Base-by-base conservation (phyloP, 2,888 invertebrate species). In the Cheilosia vernalis region DNA sequence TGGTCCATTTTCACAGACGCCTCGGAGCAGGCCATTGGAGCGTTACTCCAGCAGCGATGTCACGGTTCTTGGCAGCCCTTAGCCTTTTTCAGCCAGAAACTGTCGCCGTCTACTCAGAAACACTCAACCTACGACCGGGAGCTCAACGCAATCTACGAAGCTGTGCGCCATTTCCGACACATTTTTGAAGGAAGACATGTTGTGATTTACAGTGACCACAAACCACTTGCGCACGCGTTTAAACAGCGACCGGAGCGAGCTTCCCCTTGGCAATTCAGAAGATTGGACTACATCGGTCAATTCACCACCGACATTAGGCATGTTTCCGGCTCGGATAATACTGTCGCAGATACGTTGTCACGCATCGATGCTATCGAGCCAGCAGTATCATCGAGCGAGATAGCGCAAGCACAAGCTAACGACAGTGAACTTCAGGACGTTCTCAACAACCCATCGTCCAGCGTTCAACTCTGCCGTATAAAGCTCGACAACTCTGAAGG, bases 1-100 rank as follows among this genome's bases (percentile, higher is more conserved):
- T 76, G 60, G 67, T 49, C 77, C 9, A 61, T 69, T 6, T 77
- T 77, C 47, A 66, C 67, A 9, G 55, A 61, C 21, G 60, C 76
- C 56, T 67, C 73, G 33, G 61, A 72, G 27, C 51, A 67, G 10
- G 77, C 67, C 1, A 61, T 77, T 9, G 69, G 56, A 56, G 78
- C 70, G 33, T 44, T 70, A 0, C 27, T 63, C 1, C 60, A 64
- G 33, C 53, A 66, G 21, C 37, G 73, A 4, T 33, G 30, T 10
- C 10, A 13, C 0, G 21, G 13, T 17, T 27, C 17, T 1, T 79
- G 79, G 79, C 73, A 73, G 51, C 73, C 24, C 40, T 30, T 30
- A 30, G 30, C 30, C 2, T 30, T 30, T 30, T 30, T 30, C 30
- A 30, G 30, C 7, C 30, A 30, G 19, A 76, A 76, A 10, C 58